Conservation (phyloP, 2,797 vertebrate species). For the Gastrophryne carolinensis region DNA sequence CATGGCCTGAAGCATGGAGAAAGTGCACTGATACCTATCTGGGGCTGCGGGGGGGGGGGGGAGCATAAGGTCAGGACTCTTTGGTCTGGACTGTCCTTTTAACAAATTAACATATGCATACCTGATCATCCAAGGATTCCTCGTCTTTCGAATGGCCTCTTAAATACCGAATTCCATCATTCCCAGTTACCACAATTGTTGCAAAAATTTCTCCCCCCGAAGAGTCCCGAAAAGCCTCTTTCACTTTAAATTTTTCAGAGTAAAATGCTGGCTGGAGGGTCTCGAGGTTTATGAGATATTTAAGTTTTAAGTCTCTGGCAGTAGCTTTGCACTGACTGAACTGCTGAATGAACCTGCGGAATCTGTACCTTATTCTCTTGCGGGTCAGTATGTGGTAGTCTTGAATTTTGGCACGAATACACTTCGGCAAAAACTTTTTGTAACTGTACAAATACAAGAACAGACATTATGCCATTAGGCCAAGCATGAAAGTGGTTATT, state of each 20-base stretch:
- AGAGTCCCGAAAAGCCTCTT: constrained; percentile 71
- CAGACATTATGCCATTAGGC: too few species aligned
- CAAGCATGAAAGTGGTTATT: too few species aligned
- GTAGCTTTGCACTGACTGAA: constrained; percentile 89
- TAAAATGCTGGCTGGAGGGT: constrained; percentile 86
- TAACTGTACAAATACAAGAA: constrained; percentile 76
- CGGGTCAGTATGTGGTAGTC: constrained; percentile 91
- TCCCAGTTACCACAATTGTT: constrained; percentile 85
- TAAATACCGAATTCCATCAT: constrained; percentile 87
- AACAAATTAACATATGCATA: too few species aligned
- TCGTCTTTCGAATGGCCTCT: constrained; percentile 72
- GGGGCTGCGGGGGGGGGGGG: too few species aligned
- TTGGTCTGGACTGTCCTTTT: too few species aligned
- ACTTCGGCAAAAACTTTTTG: constrained; percentile 88
- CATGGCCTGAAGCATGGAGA: too few species aligned
- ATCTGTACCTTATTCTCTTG: constrained; percentile 92
- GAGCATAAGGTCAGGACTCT: too few species aligned
- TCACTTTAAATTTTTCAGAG: constrained; percentile 87
- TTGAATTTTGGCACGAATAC: constrained; percentile 83
- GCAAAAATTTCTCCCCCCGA: constrained; percentile 75
- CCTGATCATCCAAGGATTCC: constrained; percentile 72
- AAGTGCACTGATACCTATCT: too few species aligned
- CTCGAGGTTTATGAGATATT: constrained; percentile 95
- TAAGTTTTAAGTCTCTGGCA: constrained; percentile 88
- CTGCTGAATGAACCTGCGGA: constrained; percentile 90